Evolutionary conservation across 2,888 invertebrate genomes (phyloP).

Genomic region (Quadriops clusia): DNA sequence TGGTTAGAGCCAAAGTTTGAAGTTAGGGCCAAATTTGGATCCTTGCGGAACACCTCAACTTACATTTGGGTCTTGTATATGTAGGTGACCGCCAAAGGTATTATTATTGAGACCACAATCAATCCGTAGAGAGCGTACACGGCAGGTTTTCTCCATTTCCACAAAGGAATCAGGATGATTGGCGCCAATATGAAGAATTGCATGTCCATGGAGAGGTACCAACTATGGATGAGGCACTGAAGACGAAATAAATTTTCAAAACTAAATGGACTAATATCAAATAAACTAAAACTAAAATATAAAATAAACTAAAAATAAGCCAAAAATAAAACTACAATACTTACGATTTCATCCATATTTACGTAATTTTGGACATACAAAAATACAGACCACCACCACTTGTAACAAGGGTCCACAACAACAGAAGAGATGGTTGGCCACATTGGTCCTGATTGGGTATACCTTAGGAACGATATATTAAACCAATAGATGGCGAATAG

Average conservation of each 20-base stretch:
- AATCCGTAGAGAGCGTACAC: too few species aligned
- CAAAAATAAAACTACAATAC: neutral
- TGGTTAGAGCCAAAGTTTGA: slow-evolving; percentile 1
- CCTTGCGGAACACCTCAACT: neutral
- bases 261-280: neutral
- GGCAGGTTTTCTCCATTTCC: slow-evolving; percentile 2
- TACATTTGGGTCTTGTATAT: neutral
- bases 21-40: neutral
- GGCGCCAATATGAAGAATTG: slow-evolving; percentile 12
- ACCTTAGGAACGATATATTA: slow-evolving; percentile 6
- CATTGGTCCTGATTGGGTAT: slow-evolving; percentile 8
- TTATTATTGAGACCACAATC: neutral
- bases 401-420: slow-evolving; percentile 7
- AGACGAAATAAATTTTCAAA: slow-evolving; percentile 1
- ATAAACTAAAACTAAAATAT: neutral
- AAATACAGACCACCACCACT: slow-evolving; percentile 13
- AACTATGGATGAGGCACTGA: slow-evolving; percentile 11
- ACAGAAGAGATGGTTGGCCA: slow-evolving; percentile 2
- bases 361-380: slow-evolving; percentile 13
- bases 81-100: slow-evolving; percentile 1
- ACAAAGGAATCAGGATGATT: slow-evolving; percentile 5
- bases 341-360: slow-evolving; percentile 13
- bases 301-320: neutral
- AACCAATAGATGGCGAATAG: slow-evolving; percentile 10
- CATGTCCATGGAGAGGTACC: slow-evolving; percentile 13